Percentiles rank a stretch among this genome's conserved stretches.
These are phyloP conservation scores for Paramormyrops kingsleyae DNA, from an alignment of 2,113 vertebrate species.

Conservation along the genomic window DNA sequence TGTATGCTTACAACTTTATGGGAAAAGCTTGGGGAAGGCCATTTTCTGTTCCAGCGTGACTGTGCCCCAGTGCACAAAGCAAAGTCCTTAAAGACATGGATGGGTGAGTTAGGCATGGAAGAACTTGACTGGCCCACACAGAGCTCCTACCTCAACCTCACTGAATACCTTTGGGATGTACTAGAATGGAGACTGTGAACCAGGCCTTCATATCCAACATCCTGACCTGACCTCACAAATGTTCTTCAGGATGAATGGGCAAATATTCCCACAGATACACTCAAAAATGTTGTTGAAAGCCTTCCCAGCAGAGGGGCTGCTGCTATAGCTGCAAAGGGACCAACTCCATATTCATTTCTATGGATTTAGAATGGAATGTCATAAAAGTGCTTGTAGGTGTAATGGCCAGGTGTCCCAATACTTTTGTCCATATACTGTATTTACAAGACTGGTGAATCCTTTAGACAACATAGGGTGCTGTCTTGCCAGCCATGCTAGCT, in stretches of 20 bases:
- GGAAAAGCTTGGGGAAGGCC: not conserved
- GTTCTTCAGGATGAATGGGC: not conserved
- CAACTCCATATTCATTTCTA: not conserved
- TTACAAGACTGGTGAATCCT: not conserved
- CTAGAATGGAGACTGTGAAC: not conserved
- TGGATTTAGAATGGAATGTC: not conserved
- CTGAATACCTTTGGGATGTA: not conserved
- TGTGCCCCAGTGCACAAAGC: not conserved
- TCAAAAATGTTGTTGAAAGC: not conserved
- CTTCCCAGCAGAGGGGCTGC: not conserved
- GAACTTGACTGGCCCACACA: not conserved
- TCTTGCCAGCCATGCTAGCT: not conserved
- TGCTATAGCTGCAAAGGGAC: not conserved
- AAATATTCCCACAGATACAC: not conserved
- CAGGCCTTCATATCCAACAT: not conserved
- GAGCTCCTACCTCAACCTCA: not conserved
- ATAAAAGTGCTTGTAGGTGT: not conserved
- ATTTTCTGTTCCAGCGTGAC: not conserved
- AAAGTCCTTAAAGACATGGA: not conserved
- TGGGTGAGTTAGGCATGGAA: not conserved
- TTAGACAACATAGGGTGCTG: not conserved
- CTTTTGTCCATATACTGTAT: not conserved
- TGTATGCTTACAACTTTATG: not conserved
- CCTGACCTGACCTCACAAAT: not conserved
- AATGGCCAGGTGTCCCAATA: not conserved